These are phyloP conservation scores for Setipinna tenuifilis DNA, from an alignment of 2,797 vertebrate genomes.

Conservation along the genomic window DNA sequence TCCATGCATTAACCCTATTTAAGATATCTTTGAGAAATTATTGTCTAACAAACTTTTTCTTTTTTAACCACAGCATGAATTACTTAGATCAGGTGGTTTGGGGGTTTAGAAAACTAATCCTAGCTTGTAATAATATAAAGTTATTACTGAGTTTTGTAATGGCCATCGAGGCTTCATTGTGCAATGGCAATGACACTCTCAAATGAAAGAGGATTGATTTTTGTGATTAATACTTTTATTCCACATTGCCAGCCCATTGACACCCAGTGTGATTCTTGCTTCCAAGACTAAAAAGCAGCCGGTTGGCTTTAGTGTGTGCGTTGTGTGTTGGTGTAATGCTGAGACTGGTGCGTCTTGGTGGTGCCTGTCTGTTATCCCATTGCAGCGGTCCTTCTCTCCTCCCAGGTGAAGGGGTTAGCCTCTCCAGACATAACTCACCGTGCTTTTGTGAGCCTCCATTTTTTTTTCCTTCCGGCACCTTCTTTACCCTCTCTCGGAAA, in stretches of 20 bases:
- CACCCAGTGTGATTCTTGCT: neutral
- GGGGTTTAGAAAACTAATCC: slow-evolving; percentile 3
- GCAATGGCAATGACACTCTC: neutral
- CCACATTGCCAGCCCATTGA: neutral
- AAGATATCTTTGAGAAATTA: neutral
- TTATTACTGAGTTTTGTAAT: neutral
- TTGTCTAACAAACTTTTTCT: neutral
- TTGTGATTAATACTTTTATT: neutral
- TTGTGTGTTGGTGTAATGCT: neutral
- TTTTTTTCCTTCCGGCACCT: neutral
- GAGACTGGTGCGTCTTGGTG: neutral
- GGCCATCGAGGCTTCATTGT: neutral
- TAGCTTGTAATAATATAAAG: neutral
- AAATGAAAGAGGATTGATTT: neutral
- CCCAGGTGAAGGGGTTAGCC: neutral
- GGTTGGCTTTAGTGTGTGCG: neutral
- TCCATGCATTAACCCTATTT: neutral
- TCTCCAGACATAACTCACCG: neutral
- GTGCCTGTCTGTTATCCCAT: neutral
- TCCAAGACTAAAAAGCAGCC: neutral
- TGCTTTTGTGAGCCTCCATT: neutral
- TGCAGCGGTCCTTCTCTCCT: neutral
- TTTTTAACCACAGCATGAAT: neutral
- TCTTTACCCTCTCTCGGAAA: neutral
- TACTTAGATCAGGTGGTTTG: neutral